Conservation (phyloP, 2,888 invertebrate species). For the Ophion obscuratus region DNA sequence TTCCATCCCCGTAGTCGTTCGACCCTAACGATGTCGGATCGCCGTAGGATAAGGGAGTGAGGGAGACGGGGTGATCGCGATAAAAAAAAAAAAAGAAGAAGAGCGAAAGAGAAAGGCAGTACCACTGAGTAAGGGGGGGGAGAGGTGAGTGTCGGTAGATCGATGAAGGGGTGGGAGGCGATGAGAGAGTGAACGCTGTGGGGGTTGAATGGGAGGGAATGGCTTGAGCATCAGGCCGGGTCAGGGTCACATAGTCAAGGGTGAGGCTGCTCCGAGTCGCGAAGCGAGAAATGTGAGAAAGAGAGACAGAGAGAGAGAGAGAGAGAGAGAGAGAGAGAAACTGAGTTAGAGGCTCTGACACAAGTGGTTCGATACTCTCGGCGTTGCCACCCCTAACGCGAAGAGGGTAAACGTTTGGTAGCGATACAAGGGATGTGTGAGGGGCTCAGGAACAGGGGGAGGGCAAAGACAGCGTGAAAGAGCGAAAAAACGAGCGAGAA, state of each 20-base stretch:
- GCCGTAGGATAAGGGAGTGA: conserved; percentile 43
- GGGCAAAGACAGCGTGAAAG: not conserved
- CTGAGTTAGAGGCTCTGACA: conserved; percentile 49
- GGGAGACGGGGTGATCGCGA: not conserved
- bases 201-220: conserved; percentile 63
- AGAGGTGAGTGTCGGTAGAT: conserved; percentile 48
- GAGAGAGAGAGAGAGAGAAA: conserved; percentile 32
- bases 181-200: conserved; percentile 35
- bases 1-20: conserved; percentile 47
- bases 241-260: conserved; percentile 77
- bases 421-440: conserved; percentile 19
- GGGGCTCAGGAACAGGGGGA: not conserved
- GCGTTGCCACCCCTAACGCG: conserved; percentile 12
- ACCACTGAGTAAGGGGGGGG: not conserved
- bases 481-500: conserved; percentile 4
- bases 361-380: conserved; percentile 24
- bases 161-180: conserved; percentile 49
- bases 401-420: conserved; percentile 43
- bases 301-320: conserved; percentile 20
- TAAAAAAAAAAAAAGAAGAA: conserved; percentile 25
- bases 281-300: not conserved
- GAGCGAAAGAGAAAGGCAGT: conserved; percentile 22
- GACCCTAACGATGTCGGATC: conserved; percentile 60
- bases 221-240: conserved; percentile 65
- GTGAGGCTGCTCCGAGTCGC: conserved; percentile 61